Conservation (phyloP, 2,113 vertebrate species). For the Sakesphorus luctuosus region DNA sequence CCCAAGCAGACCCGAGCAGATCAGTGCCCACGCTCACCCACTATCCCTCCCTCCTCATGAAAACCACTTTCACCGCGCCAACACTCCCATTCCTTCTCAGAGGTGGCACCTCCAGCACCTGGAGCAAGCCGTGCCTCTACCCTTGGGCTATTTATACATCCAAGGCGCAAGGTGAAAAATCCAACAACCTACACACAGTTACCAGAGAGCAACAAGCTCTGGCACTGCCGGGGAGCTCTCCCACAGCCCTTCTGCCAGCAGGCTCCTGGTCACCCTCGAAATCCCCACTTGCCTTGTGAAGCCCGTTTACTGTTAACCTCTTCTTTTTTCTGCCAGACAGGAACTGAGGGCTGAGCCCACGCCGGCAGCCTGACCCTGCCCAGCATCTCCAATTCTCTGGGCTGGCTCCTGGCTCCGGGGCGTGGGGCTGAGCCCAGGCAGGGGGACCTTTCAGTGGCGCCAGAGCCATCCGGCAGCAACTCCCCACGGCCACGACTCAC, state of each 20-base stretch:
- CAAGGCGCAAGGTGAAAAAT: constrained; percentile 25
- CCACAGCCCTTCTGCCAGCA: background rate
- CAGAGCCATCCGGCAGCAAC: background rate
- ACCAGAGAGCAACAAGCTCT: background rate
- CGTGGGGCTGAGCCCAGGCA: background rate
- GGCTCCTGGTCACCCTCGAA: background rate
- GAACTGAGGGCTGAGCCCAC: background rate
- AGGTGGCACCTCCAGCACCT: background rate
- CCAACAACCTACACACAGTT: background rate
- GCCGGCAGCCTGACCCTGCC: background rate
- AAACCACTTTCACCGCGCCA: background rate
- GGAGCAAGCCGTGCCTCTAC: background rate
- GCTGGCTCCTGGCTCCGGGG: background rate
- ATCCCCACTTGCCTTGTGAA: background rate
- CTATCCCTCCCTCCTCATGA: background rate
- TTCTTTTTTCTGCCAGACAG: background rate
- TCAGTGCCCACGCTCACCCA: background rate
- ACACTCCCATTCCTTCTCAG: background rate
- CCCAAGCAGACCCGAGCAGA: background rate
- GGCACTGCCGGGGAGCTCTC: background rate
- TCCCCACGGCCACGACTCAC: background rate
- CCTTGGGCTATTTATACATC: background rate
- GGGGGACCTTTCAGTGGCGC: background rate
- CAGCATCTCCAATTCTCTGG: background rate
- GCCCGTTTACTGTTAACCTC: background rate